phyloP scores from a whole-genome alignment of 2,797 vertebrate genomes.

The Furcifer pardalis region DNA sequence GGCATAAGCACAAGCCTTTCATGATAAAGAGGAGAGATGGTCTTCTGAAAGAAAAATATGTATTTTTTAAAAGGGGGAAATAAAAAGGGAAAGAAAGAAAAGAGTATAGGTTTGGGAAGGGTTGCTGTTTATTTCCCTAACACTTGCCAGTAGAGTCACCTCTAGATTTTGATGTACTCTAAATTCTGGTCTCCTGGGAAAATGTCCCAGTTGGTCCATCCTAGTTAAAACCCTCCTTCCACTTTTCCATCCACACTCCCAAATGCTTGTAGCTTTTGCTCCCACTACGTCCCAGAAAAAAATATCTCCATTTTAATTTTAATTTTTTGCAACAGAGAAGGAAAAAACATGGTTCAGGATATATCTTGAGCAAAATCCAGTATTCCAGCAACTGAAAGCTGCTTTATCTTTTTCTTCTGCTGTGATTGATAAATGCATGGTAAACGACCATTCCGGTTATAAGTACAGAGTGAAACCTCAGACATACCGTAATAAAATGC shows the following conservation, averaged over 20 bases:
- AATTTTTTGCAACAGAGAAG: not conserved
- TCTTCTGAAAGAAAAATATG: no score
- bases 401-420: not conserved
- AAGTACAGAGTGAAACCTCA: not conserved
- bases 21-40: no score
- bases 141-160: no score
- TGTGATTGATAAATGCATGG: not conserved
- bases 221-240: not conserved
- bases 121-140: no score
- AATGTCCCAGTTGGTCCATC: no score
- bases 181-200: no score
- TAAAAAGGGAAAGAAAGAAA: no score
- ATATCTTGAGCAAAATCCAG: not conserved
- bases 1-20: no score
- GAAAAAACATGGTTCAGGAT: not conserved
- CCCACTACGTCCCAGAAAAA: not conserved
- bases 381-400: not conserved
- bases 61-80: no score
- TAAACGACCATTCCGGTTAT: not conserved
- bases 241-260: not conserved
- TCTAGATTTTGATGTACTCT: no score
- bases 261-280: not conserved
- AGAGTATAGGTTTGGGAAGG: no score
- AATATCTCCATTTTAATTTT: not conserved
- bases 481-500: conserved; percentile 13